Evolutionary conservation across 2,888 invertebrate species (phyloP).

Genomic region (Drosophila pegasa): DNA sequence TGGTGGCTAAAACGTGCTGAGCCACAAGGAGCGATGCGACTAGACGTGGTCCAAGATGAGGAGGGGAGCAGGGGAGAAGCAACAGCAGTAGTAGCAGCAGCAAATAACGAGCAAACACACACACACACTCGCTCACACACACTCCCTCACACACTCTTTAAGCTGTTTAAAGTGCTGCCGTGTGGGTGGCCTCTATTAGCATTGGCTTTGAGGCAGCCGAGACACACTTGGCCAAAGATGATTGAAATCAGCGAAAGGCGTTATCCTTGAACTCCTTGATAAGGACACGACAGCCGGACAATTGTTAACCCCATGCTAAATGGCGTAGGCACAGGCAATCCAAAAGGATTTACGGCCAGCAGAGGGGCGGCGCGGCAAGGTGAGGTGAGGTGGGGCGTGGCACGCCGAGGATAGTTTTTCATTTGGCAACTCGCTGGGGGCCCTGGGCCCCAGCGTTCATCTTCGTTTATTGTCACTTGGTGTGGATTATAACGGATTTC

Average conservation of each 20-base stretch:
- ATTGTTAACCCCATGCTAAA: conserved; percentile 30
- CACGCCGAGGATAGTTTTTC: conserved; percentile 64
- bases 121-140: conserved; percentile 15
- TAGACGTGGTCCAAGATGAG: conserved; percentile 48
- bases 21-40: conserved; percentile 53
- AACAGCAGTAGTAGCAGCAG: too few species aligned
- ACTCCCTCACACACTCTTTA: conserved; percentile 42
- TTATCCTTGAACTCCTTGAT: conserved; percentile 23
- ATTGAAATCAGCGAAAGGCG: conserved; percentile 48
- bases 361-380: too few species aligned
- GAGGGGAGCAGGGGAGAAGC: too few species aligned
- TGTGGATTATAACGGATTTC: conserved; percentile 81
- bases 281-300: conserved; percentile 9
- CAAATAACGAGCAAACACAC: conserved; percentile 28
- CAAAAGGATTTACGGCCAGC: conserved; percentile 48
- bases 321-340: conserved; percentile 29
- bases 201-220: conserved; percentile 32
- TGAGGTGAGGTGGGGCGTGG: conserved; percentile 30
- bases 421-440: conserved; percentile 37
- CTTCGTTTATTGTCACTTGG: conserved; percentile 79
- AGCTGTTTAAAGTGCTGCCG: conserved; percentile 61
- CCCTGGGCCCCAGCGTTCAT: conserved; percentile 43
- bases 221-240: conserved; percentile 57
- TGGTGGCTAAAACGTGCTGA: conserved; percentile 68
- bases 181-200: conserved; percentile 38